These are phyloP conservation scores for Fukomys damarensis DNA, from an alignment of 2,113 vertebrate genomes.

Conservation along the genomic window DNA sequence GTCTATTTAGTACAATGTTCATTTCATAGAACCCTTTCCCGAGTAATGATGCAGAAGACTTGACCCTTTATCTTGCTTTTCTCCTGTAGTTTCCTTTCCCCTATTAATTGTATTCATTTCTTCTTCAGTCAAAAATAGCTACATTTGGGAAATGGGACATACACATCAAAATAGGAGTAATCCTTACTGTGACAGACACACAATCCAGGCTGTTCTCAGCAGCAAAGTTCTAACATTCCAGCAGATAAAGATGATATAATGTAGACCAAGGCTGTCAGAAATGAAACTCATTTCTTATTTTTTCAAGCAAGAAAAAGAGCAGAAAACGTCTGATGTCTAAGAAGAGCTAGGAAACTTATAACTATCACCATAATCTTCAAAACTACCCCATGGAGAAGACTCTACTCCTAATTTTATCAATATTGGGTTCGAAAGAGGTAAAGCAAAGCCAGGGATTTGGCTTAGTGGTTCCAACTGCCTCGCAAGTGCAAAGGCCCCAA, in stretches of 20 bases:
- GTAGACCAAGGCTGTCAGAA: not conserved
- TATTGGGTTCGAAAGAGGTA: not conserved
- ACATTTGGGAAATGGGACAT: not conserved
- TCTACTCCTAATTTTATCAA: not conserved
- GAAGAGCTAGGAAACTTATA: not conserved
- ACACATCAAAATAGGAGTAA: not conserved
- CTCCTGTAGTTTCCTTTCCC: not conserved
- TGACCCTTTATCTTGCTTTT: not conserved
- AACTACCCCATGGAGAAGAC: not conserved
- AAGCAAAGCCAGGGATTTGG: too few relatives aligned
- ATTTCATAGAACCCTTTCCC: not conserved
- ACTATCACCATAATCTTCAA: not conserved
- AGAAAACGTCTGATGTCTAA: not conserved
- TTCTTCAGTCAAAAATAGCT: slow-evolving; percentile 21
- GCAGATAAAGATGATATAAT: slow-evolving; percentile 40
- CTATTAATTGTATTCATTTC: not conserved
- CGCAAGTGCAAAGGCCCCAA: too few relatives aligned
- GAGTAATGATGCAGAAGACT: not conserved
- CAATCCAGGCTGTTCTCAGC: not conserved
- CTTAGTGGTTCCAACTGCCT: too few relatives aligned
- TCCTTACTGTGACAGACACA: not conserved
- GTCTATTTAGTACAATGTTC: not conserved
- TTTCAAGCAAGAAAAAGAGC: not conserved
- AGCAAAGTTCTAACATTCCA: slow-evolving; percentile 56
- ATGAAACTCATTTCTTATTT: not conserved